These are phyloP conservation scores for Sipha flava DNA, from an alignment of 1,140 invertebrate species.

Conservation along the genomic window DNA sequence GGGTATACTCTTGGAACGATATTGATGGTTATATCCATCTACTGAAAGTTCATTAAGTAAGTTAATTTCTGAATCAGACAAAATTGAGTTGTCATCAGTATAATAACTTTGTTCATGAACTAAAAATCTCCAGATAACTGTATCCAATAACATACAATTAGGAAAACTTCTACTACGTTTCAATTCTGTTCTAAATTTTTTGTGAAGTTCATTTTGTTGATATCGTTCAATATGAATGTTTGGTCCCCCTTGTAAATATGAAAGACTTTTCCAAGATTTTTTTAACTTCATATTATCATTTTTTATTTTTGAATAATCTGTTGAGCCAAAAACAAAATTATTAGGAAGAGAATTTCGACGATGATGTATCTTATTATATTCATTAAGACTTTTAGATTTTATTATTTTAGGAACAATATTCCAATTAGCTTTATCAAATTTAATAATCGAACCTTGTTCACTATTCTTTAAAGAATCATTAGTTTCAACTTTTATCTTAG, in stretches of 20 bases:
- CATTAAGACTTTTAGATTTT: neutral
- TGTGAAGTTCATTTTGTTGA: neutral
- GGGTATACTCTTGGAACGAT: neutral
- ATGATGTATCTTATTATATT: neutral
- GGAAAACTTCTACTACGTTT: constrained; percentile 25
- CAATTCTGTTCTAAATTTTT: constrained; percentile 3
- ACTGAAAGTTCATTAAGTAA: neutral
- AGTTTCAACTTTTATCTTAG: no score
- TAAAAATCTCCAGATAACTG: neutral
- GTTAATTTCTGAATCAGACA: neutral
- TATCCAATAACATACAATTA: neutral
- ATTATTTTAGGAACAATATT: neutral
- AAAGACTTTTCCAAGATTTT: constrained; percentile 8
- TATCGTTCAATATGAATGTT: neutral
- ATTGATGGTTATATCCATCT: neutral
- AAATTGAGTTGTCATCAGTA: neutral
- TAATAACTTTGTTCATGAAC: neutral
- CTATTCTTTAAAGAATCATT: no score
- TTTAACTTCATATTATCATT: neutral
- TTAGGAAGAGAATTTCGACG: neutral
- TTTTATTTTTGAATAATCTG: neutral
- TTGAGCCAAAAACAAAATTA: neutral
- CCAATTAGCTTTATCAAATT: neutral
- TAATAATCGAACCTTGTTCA: neutral
- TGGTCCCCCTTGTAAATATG: constrained; percentile 10